Evolutionary conservation across 2,888 invertebrate species (phyloP), one percentile per base, ranked within the genome.

Genomic region (Cyrtodaria siliqua): DNA sequence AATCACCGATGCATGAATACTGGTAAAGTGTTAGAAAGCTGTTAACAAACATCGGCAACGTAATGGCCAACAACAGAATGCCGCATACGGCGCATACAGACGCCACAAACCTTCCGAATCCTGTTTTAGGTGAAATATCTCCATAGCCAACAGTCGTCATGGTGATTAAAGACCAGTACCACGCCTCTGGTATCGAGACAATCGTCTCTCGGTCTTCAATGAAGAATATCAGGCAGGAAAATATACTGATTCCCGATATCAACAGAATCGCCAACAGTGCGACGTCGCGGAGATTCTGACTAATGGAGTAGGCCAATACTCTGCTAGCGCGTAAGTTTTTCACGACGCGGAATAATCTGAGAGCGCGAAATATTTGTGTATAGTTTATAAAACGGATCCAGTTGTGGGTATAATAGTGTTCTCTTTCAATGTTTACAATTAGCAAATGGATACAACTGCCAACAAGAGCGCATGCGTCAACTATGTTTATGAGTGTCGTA

Each of bases 71-170:
- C 9, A 83, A 38, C 9, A 84, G 53, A 2, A 85, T 75, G 3
- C 81, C 84, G 14, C 56, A 66, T 0, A 83, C 42, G 4, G 84
- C 77, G 53, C 79, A 68, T 6, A 71, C 9, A 9, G 75, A 27
- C 0, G 77, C 81, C 0, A 79, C 44, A 16, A 81, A 16, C 27
- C 66, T 42, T 14, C 84, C 84, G 0, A 24, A n/a, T 1, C 57
- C 53, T 1, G 81, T 69, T 38, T 73, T 59, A 2, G 83, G 82
- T 40, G 69, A 55, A 16, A 83, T 23, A 55, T 85, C 84, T 23
- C 84, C 84, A 55, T 83, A 85, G 8, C 83, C 83, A 4, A 85
- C 81, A 0, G 84, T 85, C 59, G 84, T 85, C 66, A 83, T 53
- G 16, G 84, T 85, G 33, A 85, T 73, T 18, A 85, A 40, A 1